These are phyloP conservation scores for Thalassoma bifasciatum DNA, from an alignment of 2,113 vertebrate genomes.

Conservation along the genomic window DNA sequence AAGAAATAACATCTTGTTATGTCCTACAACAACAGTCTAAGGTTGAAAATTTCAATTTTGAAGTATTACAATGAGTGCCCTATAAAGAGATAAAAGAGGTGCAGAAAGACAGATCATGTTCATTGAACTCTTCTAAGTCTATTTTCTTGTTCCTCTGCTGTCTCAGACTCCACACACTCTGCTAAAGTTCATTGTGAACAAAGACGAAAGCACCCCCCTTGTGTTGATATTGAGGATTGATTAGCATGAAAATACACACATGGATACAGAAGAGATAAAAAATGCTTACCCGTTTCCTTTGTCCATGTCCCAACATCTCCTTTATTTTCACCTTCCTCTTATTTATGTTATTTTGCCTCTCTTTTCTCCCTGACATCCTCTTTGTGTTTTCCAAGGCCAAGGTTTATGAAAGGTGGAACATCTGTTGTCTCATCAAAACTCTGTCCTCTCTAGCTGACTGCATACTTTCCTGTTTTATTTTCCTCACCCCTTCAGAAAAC, in stretches of 20 bases:
- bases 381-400: slow-evolving; percentile 52
- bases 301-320: slow-evolving; percentile 19
- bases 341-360: slow-evolving; percentile 5
- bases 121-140: neutral
- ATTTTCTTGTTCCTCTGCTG: neutral
- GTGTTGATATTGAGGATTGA: slow-evolving; percentile 9
- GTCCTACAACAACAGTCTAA: too few relatives aligned
- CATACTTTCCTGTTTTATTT: slow-evolving; percentile 52
- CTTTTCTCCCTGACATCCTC: slow-evolving; percentile 21
- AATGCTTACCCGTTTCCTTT: slow-evolving; percentile 33
- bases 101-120: neutral
- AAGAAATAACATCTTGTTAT: too few relatives aligned
- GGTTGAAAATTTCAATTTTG: too few relatives aligned
- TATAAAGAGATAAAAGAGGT: neutral
- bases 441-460: neutral
- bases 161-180: neutral
- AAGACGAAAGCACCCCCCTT: neutral
- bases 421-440: slow-evolving; percentile 57
- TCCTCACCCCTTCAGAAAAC: slow-evolving; percentile 45
- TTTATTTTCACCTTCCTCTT: neutral
- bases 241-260: slow-evolving; percentile 49
- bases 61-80: too few relatives aligned
- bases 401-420: slow-evolving; percentile 59
- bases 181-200: neutral
- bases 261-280: slow-evolving; percentile 23